A percentile compares a stretch with the other conserved stretches of the same genome.
These are phyloP conservation scores for Drosophila merina DNA, from an alignment of 2,888 invertebrate genomes.

Conservation along the genomic window DNA sequence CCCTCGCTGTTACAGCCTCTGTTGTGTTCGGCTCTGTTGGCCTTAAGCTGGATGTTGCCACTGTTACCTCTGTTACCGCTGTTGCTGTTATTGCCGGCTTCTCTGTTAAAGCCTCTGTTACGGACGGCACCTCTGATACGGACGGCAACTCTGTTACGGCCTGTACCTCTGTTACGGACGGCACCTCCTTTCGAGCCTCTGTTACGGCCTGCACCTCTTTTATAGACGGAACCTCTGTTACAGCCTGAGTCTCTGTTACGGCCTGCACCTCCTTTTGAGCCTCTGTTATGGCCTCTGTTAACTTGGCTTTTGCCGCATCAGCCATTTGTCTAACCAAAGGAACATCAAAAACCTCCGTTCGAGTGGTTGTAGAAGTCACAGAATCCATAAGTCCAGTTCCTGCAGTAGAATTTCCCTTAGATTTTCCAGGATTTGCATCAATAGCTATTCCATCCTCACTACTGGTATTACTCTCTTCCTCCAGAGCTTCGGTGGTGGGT, in stretches of 20 bases:
- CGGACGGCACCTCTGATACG: background rate
- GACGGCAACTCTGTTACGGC: background rate
- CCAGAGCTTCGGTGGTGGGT: conserved; percentile 52
- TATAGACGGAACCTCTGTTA: background rate
- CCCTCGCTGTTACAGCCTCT: conserved; percentile 13
- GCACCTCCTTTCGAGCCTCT: background rate
- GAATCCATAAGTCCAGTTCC: background rate
- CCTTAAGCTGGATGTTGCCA: background rate
- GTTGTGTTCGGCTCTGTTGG: conserved; percentile 27
- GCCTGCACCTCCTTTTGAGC: background rate
- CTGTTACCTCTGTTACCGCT: background rate
- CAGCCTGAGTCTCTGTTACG: background rate
- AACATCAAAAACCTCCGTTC: conserved; percentile 18
- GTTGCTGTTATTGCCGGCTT: background rate
- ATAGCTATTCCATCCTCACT: background rate
- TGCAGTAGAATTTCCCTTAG: background rate
- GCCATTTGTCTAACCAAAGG: conserved; percentile 20
- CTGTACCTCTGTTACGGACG: background rate
- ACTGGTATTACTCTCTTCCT: conserved; percentile 2
- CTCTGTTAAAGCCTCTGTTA: conserved; percentile 8
- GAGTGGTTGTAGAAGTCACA: conserved; percentile 4
- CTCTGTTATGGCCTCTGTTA: conserved; percentile 15
- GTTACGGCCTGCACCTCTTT: background rate
- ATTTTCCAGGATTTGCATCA: background rate
- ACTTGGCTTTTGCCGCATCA: conserved; percentile 19